Conservation (phyloP, 2,113 vertebrate genomes). For the Argyrosomus japonicus region DNA sequence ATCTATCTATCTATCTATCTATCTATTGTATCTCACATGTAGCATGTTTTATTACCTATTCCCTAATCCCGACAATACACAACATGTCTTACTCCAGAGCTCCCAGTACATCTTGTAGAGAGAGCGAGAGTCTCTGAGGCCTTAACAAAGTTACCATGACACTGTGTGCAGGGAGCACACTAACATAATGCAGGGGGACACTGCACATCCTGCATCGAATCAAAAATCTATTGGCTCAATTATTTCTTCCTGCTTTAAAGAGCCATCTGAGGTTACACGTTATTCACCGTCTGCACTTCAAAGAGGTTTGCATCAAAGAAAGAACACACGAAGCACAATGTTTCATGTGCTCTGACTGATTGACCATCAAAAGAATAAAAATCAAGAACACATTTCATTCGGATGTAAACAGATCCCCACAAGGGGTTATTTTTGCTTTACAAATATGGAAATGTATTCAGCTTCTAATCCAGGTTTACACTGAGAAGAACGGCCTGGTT, state of each 20-base stretch:
- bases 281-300: conserved; percentile 62
- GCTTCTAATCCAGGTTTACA: background rate
- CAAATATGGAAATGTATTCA: conserved; percentile 41
- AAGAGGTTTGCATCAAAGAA: conserved; percentile 75
- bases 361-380: conserved; percentile 74
- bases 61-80: background rate
- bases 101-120: conserved; percentile 18
- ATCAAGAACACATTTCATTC: conserved; percentile 56
- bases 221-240: conserved; percentile 13
- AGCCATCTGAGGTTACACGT: conserved; percentile 50
- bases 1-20: too few relatives aligned
- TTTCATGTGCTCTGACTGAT: conserved; percentile 65
- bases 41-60: background rate
- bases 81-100: background rate
- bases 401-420: conserved; percentile 4
- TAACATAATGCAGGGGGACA: conserved; percentile 10
- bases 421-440: conserved; percentile 30
- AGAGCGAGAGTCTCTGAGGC: conserved; percentile 48
- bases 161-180: conserved; percentile 28
- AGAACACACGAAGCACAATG: conserved; percentile 42
- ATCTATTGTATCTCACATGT: background rate
- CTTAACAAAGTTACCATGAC: conserved; percentile 60
- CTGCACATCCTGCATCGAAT: conserved; percentile 6
- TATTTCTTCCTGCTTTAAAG: conserved; percentile 49
- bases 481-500: background rate